Evolutionary conservation across 2,888 invertebrate species (phyloP).

Genomic region (Phyllotreta cruciferae): DNA sequence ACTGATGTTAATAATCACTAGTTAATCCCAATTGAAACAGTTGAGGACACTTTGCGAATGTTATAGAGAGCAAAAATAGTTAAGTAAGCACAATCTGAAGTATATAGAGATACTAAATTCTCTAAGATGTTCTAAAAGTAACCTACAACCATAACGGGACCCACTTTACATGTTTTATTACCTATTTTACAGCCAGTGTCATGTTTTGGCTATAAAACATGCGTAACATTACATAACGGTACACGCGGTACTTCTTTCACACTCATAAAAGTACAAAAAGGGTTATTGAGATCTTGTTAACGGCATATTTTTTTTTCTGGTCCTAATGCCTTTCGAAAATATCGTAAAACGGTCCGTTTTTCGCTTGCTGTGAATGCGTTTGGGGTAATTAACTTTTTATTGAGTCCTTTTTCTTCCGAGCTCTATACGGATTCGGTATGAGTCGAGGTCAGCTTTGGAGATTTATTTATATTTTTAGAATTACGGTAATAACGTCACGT

Average conservation of each 20-base stretch:
- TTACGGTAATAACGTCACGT: no score
- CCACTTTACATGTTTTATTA: conserved; percentile 56
- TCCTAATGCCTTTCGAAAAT: conserved; percentile 29
- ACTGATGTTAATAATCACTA: not conserved
- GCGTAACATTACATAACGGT: conserved; percentile 58
- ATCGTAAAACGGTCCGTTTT: conserved; percentile 19
- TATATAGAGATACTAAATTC: conserved; percentile 44
- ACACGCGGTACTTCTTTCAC: conserved; percentile 41
- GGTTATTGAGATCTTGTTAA: conserved; percentile 19
- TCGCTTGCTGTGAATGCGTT: conserved; percentile 14
- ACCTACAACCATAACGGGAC: conserved; percentile 54
- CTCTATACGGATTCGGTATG: not conserved
- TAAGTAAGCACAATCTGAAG: conserved; percentile 35
- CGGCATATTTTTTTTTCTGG: conserved; percentile 28
- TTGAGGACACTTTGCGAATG: conserved; percentile 2
- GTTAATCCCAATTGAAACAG: not conserved
- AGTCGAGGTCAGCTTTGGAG: conserved; percentile 7
- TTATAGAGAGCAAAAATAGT: conserved; percentile 4
- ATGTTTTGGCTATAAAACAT: conserved; percentile 59
- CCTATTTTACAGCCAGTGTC: conserved; percentile 55
- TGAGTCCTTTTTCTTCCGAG: conserved; percentile 8
- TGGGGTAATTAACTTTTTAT: conserved; percentile 12
- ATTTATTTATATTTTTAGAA: conserved; percentile 15
- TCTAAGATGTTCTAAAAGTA: conserved; percentile 41
- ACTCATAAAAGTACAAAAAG: conserved; percentile 7